Base-by-base conservation (phyloP, 2,113 vertebrate species). In the Pongo abelii region DNA sequence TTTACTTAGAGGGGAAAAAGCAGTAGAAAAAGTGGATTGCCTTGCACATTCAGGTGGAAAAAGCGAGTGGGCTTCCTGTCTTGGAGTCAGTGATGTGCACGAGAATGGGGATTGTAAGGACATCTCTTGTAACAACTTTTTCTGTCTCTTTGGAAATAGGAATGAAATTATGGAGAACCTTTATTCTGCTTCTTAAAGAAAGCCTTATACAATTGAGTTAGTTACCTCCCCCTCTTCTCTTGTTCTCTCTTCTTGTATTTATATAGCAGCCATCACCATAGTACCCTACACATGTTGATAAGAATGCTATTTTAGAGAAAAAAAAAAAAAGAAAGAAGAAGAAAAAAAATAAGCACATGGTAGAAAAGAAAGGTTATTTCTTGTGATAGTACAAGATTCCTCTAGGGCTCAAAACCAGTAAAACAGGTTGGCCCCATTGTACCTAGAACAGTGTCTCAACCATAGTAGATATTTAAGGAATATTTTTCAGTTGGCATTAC, bases 181-280 rank as follows among this genome's bases (percentile, higher is more conserved):
- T 96, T 96, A 55, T 96, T 80, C 59, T 88, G 52, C 84, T 96
- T 94, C 96, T 75, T 88, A 92, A 94, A 90, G 97, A 93, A 97
- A 97, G 77, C 43, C 38, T 70, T 91, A 64, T 22, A 97, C 92
- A 96, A 85, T 83, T 83, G 95, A 98, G 84, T 84, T 98, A 97
- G 97, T 98, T 96, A 93, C 81, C 90, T 97, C 91, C 90, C 57
- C 80, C 93, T 97, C 77, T 32, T 91, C 90, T 95, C 96, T 78
- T 75, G 50, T 97, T 98, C 97, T 97, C 78, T 97, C 94, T 96
- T 93, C 77, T 93, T 97, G 78, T 96, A 97, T 97, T 98, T 98
- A 89, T 91, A 85, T 89, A 94, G 94, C 77, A 97, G 96, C 96
- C 93, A 96, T 97, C 93, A 97, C 59, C 93, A 96, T 95, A 94